A percentile compares a stretch with the other conserved stretches of the same genome.
phyloP scores from a whole-genome alignment of 1,140 invertebrate species.

The Pseudoatta argentina region DNA sequence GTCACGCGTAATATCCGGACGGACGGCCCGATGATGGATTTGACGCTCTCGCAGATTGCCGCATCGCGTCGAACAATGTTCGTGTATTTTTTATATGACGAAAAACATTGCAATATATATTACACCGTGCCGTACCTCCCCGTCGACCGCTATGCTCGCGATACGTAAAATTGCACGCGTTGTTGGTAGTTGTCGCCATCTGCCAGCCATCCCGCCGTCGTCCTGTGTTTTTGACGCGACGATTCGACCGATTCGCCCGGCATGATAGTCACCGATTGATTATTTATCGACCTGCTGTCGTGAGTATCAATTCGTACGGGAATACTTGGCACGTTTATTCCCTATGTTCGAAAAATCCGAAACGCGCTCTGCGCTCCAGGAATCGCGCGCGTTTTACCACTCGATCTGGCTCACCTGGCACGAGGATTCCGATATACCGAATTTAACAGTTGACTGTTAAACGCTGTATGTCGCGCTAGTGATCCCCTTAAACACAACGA shows the following conservation, averaged over 20 bases:
- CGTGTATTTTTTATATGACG: slow-evolving; percentile 60
- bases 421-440: background rate
- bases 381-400: background rate
- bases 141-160: slow-evolving; percentile 51
- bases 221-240: slow-evolving; percentile 77
- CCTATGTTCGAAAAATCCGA: slow-evolving; percentile 10
- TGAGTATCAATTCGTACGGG: slow-evolving; percentile 59
- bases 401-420: slow-evolving; percentile 1
- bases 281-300: slow-evolving; percentile 68
- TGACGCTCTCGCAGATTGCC: slow-evolving; percentile 59
- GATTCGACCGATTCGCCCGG: slow-evolving; percentile 62
- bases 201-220: slow-evolving; percentile 71
- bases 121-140: slow-evolving; percentile 7
- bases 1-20: slow-evolving; percentile 54
- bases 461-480: no score
- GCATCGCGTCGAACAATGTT: slow-evolving; percentile 48
- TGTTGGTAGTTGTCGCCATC: slow-evolving; percentile 78
- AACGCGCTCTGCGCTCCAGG: background rate
- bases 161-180: slow-evolving; percentile 75
- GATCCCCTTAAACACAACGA: no score
- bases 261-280: slow-evolving; percentile 73
- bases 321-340: slow-evolving; percentile 39
- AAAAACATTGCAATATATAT: slow-evolving; percentile 59
- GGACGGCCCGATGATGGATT: slow-evolving; percentile 57
- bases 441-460: slow-evolving; percentile 5